These are phyloP conservation scores for Hyperopisus bebe DNA, from an alignment of 2,113 vertebrate genomes.

Conservation along the genomic window DNA sequence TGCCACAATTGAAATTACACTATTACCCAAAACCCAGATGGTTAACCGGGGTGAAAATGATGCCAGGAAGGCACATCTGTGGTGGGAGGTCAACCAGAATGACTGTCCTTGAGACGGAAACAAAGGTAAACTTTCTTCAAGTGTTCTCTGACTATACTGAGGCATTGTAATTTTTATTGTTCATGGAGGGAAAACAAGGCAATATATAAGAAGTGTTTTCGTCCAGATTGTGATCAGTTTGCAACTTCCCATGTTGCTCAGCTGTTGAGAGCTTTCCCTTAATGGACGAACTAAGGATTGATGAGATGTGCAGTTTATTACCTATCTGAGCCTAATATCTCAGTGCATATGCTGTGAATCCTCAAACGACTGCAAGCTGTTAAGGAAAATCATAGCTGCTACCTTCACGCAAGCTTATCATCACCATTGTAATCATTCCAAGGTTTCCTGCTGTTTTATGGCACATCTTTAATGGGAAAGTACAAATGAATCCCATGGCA, in stretches of 20 bases:
- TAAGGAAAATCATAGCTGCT: not conserved
- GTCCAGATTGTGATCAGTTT: not conserved
- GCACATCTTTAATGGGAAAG: conserved; percentile 6
- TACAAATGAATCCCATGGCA: conserved; percentile 9
- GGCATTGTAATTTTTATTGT: not conserved
- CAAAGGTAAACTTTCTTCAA: not conserved
- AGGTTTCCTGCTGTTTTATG: not conserved
- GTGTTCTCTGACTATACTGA: not conserved
- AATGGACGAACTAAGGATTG: not conserved
- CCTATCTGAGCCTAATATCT: not conserved
- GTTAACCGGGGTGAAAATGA: not conserved
- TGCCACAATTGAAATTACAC: not conserved
- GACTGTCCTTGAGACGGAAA: not conserved
- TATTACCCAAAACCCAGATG: not conserved
- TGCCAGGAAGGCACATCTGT: not conserved
- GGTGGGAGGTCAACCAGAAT: not conserved
- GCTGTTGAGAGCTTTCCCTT: not conserved
- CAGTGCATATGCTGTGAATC: not conserved
- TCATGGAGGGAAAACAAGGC: not conserved
- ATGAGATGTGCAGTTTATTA: not conserved
- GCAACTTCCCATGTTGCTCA: not conserved
- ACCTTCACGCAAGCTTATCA: not conserved
- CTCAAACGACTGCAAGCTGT: not conserved
- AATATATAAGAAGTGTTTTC: not conserved
- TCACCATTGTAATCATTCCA: not conserved